These are phyloP conservation scores for Brassicogethes aeneus DNA, from an alignment of 2,888 invertebrate species.

Conservation along the genomic window DNA sequence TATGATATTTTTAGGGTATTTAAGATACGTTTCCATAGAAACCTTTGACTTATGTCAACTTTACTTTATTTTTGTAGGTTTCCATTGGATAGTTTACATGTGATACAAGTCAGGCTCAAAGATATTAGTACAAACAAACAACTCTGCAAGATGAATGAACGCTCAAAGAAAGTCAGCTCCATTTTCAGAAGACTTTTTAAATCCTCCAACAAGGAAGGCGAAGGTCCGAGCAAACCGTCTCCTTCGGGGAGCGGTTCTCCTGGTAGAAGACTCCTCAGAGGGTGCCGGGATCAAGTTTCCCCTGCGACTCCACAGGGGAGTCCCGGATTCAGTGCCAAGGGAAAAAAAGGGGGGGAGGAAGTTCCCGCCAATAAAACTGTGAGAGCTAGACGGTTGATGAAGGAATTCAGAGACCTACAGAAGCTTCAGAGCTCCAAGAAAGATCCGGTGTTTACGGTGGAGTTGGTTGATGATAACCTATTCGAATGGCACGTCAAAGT, in stretches of 20 bases:
- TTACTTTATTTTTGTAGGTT: too few species aligned
- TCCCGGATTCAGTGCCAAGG: conserved; percentile 31
- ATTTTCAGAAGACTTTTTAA: conserved; percentile 72
- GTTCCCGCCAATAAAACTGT: conserved; percentile 51
- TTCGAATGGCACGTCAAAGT: conserved; percentile 84
- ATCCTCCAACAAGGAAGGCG: conserved; percentile 58
- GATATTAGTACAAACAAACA: not conserved
- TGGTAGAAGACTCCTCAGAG: conserved; percentile 33
- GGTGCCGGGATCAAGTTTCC: conserved; percentile 37
- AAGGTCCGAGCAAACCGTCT: conserved; percentile 41
- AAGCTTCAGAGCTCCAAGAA: conserved; percentile 57
- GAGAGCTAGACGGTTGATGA: conserved; percentile 74
- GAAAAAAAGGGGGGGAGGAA: conserved; percentile 31
- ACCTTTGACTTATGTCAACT: too few species aligned
- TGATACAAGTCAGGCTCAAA: too few species aligned
- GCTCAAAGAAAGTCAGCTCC: conserved; percentile 72
- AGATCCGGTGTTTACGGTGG: conserved; percentile 74
- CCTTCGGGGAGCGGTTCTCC: conserved; percentile 41
- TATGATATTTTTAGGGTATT: too few species aligned
- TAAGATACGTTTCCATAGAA: too few species aligned
- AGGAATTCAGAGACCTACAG: conserved; percentile 74
- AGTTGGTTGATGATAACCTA: conserved; percentile 76
- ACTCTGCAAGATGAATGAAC: conserved; percentile 59
- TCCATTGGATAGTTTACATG: too few species aligned
- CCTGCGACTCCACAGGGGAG: conserved; percentile 33